A percentile compares a stretch with the other conserved stretches of the same genome.
Conservation (phyloP, 2,888 invertebrate genomes). For the Hydrotaea cyrtoneurina region DNA sequence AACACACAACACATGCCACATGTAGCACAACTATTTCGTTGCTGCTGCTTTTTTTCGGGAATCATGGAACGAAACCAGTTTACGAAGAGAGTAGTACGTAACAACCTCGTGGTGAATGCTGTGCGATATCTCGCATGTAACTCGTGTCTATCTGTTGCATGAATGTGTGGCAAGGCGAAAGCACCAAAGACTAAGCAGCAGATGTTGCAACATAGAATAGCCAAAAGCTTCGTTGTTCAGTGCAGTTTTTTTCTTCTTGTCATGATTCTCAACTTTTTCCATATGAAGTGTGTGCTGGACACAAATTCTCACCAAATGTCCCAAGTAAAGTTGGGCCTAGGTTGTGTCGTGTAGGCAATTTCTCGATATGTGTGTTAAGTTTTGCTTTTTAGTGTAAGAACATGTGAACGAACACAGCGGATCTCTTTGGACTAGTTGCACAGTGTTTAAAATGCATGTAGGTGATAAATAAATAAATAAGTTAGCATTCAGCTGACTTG, state of each 20-base stretch:
- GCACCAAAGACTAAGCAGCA: constrained; percentile 45
- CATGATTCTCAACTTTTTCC: background rate
- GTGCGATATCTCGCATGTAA: background rate
- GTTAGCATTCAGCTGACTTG: too few relatives aligned
- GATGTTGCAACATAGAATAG: constrained; percentile 52
- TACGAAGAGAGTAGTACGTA: background rate
- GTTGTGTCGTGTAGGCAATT: background rate
- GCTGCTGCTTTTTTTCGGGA: background rate
- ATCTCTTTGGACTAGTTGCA: too few relatives aligned
- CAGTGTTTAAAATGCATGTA: too few relatives aligned
- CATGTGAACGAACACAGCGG: background rate
- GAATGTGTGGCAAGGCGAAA: background rate
- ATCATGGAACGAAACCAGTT: constrained; percentile 49
- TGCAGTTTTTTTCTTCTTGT: background rate
- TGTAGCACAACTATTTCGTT: constrained; percentile 2
- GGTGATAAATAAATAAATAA: too few relatives aligned
- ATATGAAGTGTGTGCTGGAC: background rate
- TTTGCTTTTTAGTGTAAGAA: constrained; percentile 24
- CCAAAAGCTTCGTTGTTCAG: constrained; percentile 21
- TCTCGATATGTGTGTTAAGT: background rate
- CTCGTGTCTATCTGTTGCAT: constrained; percentile 29
- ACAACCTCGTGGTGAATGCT: constrained; percentile 27
- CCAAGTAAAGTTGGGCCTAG: background rate
- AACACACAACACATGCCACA: constrained; percentile 18
- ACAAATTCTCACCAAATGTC: constrained; percentile 7